These are phyloP conservation scores for Phoeniculus purpureus DNA, from an alignment of 2,797 vertebrate genomes.

Conservation along the genomic window DNA sequence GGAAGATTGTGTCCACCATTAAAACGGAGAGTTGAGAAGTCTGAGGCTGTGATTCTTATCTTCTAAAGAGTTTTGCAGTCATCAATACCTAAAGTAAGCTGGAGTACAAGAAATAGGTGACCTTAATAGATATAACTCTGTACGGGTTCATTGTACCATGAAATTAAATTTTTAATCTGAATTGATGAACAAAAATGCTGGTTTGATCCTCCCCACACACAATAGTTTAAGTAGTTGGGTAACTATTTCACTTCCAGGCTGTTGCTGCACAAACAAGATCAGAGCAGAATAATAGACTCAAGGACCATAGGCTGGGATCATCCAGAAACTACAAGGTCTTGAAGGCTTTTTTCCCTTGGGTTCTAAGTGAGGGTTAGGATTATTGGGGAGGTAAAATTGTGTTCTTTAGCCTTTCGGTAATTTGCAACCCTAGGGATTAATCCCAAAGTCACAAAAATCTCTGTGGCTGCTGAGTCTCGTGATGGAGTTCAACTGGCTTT, in stretches of 20 bases:
- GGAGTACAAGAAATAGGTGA: slow-evolving; percentile 71
- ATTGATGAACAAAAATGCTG: slow-evolving; percentile 79
- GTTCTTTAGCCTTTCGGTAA: neutral
- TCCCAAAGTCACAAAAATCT: neutral
- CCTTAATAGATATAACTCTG: slow-evolving; percentile 80
- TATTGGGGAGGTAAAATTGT: neutral
- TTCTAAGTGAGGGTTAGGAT: neutral
- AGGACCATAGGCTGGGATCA: neutral
- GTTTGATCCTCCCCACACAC: slow-evolving; percentile 64
- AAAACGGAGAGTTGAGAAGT: slow-evolving; percentile 53
- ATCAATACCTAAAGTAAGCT: slow-evolving; percentile 67
- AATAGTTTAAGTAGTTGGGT: slow-evolving; percentile 66
- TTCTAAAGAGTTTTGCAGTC: slow-evolving; percentile 71
- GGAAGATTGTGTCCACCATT: slow-evolving; percentile 23
- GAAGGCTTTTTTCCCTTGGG: neutral
- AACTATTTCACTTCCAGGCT: slow-evolving; percentile 68
- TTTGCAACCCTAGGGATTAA: neutral
- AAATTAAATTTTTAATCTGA: slow-evolving; percentile 85
- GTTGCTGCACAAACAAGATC: neutral
- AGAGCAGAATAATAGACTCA: neutral
- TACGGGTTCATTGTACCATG: slow-evolving; percentile 78
- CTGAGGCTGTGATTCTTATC: slow-evolving; percentile 67
- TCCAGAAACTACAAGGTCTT: neutral
- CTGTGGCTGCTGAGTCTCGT: neutral
- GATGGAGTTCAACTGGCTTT: neutral